Conservation (phyloP, 2,888 invertebrate genomes). For the Polymixis flavicincta region DNA sequence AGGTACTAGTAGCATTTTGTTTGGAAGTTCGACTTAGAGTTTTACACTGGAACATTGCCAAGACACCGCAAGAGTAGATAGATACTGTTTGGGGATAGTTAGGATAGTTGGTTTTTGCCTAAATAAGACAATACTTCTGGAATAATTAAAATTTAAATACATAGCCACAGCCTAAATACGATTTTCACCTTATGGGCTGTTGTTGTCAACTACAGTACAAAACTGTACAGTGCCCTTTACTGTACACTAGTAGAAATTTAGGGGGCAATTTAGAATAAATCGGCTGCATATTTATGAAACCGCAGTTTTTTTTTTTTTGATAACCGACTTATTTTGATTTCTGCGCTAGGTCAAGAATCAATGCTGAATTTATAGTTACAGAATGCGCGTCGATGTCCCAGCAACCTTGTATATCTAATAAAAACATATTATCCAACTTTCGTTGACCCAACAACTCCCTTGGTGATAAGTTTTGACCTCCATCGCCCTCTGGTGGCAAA, state of each 20-base stretch:
- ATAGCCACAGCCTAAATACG: background rate
- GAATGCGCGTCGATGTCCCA: no score
- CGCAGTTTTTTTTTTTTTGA: no score
- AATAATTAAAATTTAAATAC: background rate
- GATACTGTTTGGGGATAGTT: background rate
- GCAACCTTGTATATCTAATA: background rate
- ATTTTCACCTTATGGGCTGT: no score
- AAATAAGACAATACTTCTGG: background rate
- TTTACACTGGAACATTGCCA: slow-evolving; percentile 37
- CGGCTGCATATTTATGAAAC: no score
- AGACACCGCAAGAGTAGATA: slow-evolving; percentile 18
- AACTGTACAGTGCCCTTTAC: no score
- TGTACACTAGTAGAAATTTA: background rate
- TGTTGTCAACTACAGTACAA: no score
- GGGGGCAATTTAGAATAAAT: no score
- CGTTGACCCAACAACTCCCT: slow-evolving; percentile 23
- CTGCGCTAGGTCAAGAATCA: background rate
- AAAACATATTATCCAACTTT: slow-evolving; percentile 14
- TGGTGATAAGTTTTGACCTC: slow-evolving; percentile 35
- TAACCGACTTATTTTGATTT: no score
- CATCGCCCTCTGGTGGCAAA: slow-evolving; percentile 44
- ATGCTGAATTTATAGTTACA: background rate
- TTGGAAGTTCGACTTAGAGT: slow-evolving; percentile 41
- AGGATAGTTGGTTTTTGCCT: background rate
- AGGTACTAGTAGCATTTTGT: slow-evolving; percentile 17